A percentile compares a stretch with the other conserved stretches of the same genome.
These are phyloP conservation scores for Lithodes maja DNA, from an alignment of 2,888 invertebrate genomes.

Conservation along the genomic window DNA sequence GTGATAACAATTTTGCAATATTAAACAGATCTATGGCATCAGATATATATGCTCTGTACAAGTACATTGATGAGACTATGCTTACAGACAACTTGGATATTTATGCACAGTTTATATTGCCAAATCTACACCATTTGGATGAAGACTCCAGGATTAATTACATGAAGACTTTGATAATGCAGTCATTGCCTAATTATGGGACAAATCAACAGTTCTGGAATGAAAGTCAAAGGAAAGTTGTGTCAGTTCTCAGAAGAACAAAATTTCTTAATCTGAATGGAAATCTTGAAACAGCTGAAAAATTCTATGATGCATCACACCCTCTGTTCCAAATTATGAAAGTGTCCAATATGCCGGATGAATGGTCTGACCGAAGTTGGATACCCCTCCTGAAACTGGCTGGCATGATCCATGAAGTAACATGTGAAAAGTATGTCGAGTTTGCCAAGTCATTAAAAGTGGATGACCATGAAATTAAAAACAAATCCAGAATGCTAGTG, in stretches of 20 bases:
- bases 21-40: background rate
- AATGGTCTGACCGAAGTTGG: background rate
- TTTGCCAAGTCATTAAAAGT: background rate
- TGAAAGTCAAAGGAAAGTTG: background rate
- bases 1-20: background rate
- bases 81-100: background rate
- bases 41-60: background rate
- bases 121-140: background rate
- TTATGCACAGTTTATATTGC: slow-evolving; percentile 20
- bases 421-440: slow-evolving; percentile 5
- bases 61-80: slow-evolving; percentile 4
- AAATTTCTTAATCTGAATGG: slow-evolving; percentile 10
- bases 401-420: slow-evolving; percentile 25
- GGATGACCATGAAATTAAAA: background rate
- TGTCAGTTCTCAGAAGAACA: background rate
- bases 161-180: background rate
- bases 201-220: too few species aligned
- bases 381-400: slow-evolving; percentile 8
- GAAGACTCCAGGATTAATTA: background rate
- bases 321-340: slow-evolving; percentile 30
- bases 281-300: background rate
- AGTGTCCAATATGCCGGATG: slow-evolving; percentile 6
- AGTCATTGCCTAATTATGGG: too few species aligned
- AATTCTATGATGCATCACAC: slow-evolving; percentile 25
- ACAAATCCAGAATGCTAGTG: slow-evolving; percentile 7